phyloP scores from a whole-genome alignment of 2,888 invertebrate genomes.

The Nycteola revayana region DNA sequence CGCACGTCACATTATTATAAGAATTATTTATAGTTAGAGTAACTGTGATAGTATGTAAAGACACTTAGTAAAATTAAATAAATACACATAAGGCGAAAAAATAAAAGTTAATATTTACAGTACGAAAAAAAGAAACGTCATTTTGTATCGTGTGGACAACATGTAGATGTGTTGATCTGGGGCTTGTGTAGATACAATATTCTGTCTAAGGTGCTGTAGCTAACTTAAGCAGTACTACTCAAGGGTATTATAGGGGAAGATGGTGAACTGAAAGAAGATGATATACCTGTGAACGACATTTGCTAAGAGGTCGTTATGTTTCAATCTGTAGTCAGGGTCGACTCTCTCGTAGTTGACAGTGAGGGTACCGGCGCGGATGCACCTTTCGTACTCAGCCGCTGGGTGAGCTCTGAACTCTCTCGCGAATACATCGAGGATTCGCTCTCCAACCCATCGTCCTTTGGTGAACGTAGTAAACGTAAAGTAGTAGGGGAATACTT shows the following conservation, averaged over 20 bases:
- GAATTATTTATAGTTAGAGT: constrained; percentile 32
- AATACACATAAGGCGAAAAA: constrained; percentile 43
- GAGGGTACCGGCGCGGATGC: constrained; percentile 94
- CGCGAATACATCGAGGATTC: constrained; percentile 95
- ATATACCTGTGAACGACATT: constrained; percentile 96
- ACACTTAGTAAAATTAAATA: constrained; percentile 34
- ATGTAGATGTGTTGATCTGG: constrained; percentile 21
- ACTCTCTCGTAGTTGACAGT: constrained; percentile 97
- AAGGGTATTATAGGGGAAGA: background rate
- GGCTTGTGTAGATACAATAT: constrained; percentile 18
- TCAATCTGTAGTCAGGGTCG: constrained; percentile 93
- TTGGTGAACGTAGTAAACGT: constrained; percentile 98
- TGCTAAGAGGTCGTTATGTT: constrained; percentile 95
- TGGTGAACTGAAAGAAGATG: too few relatives aligned
- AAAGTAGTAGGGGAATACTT: constrained; percentile 98
- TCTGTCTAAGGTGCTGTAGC: constrained; percentile 34
- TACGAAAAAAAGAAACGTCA: constrained; percentile 33
- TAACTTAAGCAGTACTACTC: constrained; percentile 36
- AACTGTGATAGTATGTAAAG: constrained; percentile 30
- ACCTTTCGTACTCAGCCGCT: constrained; percentile 94
- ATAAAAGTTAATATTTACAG: constrained; percentile 46
- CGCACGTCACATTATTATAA: constrained; percentile 36
- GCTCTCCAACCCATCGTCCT: constrained; percentile 97
- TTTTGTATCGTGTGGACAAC: constrained; percentile 34
- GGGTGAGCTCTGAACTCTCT: constrained; percentile 97